A percentile compares a stretch with the other conserved stretches of the same genome.
phyloP scores from a whole-genome alignment of 2,113 vertebrate genomes.

The Mugil cephalus region DNA sequence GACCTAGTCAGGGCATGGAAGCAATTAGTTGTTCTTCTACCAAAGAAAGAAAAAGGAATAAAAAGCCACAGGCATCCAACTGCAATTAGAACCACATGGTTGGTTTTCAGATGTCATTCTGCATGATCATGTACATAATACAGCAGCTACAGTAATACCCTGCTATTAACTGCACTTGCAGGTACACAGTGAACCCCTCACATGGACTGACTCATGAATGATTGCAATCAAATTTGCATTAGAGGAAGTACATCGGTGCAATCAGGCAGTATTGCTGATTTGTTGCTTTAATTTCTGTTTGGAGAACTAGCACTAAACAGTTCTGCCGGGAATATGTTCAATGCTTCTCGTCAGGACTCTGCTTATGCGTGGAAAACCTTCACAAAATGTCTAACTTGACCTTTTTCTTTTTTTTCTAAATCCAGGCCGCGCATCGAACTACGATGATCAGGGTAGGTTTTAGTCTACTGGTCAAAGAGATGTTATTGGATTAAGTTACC shows the following conservation, averaged over 20 bases:
- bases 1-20: conserved; percentile 24
- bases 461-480: not conserved
- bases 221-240: not conserved
- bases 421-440: conserved; percentile 26
- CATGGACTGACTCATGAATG: not conserved
- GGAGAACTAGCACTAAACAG: no score
- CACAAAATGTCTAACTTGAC: not conserved
- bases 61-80: not conserved
- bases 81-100: conserved; percentile 57
- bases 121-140: not conserved
- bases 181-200: not conserved
- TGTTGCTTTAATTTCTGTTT: not conserved
- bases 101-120: conserved; percentile 7
- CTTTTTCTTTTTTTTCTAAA: conserved; percentile 6
- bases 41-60: conserved; percentile 15
- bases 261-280: not conserved
- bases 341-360: no score
- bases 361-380: not conserved
- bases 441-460: conserved; percentile 16
- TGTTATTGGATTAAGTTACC: no score
- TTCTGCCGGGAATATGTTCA: no score
- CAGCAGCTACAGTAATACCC: conserved; percentile 1
- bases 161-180: conserved; percentile 1
- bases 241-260: not conserved
- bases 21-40: conserved; percentile 35